Conservation (phyloP, 2,113 vertebrate genomes). For the Oceanites oceanicus region DNA sequence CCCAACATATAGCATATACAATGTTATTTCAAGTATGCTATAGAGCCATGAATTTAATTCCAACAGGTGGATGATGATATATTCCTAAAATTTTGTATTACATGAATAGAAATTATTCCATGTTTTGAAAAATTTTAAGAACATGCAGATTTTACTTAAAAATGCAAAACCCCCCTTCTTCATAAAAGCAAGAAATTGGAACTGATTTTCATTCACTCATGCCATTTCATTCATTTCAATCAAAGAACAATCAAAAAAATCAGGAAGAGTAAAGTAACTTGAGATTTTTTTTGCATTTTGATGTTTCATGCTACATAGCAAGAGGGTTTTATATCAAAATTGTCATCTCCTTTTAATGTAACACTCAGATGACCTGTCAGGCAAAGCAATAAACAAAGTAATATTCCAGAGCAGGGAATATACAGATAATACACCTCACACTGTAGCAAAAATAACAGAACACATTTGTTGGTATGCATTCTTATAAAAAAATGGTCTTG, state of each 20-base stretch:
- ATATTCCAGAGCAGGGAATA: background rate
- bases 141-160: background rate
- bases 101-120: background rate
- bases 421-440: background rate
- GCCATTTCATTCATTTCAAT: background rate
- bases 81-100: no score
- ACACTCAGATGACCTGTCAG: background rate
- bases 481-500: background rate
- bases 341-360: background rate
- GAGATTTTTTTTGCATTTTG: background rate
- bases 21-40: background rate
- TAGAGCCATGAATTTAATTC: background rate
- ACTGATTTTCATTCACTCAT: background rate
- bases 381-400: background rate
- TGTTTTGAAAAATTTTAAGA: background rate
- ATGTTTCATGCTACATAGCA: background rate
- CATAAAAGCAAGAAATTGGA: background rate
- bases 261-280: background rate
- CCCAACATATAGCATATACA: rapidly evolving
- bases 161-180: background rate
- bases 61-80: background rate
- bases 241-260: background rate
- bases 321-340: background rate
- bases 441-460: background rate
- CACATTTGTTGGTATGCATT: background rate